Conservation (phyloP, 2,888 invertebrate species). For the Orthonychiurus folsomi region DNA sequence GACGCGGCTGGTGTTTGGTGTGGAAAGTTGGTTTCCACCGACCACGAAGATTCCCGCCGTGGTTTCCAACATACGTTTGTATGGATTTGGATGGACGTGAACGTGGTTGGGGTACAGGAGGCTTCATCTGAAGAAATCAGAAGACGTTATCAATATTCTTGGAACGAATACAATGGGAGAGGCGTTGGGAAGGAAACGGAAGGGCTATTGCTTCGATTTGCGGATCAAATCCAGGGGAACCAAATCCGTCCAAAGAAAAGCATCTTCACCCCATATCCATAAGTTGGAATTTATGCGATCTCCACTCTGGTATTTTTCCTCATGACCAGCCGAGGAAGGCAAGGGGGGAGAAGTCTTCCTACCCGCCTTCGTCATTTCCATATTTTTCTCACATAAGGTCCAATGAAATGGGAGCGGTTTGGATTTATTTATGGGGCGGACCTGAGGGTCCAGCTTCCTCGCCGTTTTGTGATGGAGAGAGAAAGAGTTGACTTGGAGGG, state of each 20-base stretch:
- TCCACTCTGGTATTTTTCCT: background rate
- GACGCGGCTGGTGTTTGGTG: background rate
- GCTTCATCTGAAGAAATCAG: background rate
- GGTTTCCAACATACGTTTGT: background rate
- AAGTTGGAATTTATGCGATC: constrained; percentile 36
- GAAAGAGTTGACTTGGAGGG: constrained; percentile 6
- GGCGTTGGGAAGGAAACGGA: too few relatives aligned
- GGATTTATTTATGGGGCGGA: constrained; percentile 37
- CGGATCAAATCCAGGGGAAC: constrained; percentile 24
- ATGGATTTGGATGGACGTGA: background rate
- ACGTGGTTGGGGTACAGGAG: background rate
- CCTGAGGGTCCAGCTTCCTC: constrained; percentile 29
- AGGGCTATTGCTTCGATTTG: constrained; percentile 30
- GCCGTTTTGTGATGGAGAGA: background rate
- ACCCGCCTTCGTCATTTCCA: constrained; percentile 36
- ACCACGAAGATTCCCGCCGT: background rate
- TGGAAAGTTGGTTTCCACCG: background rate
- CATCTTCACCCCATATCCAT: constrained; percentile 38
- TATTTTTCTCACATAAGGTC: constrained; percentile 36
- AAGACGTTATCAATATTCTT: constrained; percentile 29
- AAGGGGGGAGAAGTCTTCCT: constrained; percentile 5
- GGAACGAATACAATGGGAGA: constrained; percentile 22
- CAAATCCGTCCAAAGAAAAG: constrained; percentile 10
- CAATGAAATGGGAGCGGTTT: constrained; percentile 23
- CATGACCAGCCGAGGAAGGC: too few relatives aligned